Percentiles rank a stretch among this genome's conserved stretches.
phyloP scores from a whole-genome alignment of 2,113 vertebrate genomes.

The Pithys albifrons region DNA sequence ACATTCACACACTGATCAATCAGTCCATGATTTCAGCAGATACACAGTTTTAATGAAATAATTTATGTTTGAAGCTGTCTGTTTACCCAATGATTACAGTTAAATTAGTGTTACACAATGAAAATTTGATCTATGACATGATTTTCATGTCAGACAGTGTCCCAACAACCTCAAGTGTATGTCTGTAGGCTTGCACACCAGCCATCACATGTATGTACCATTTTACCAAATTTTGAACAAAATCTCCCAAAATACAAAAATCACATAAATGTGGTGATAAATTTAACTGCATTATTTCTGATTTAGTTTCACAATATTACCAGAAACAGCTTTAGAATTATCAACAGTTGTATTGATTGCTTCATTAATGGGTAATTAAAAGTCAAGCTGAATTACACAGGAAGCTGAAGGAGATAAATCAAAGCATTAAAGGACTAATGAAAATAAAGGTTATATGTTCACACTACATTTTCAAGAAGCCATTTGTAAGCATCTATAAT shows the following conservation, averaged over 20 bases:
- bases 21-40: not conserved
- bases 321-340: not conserved
- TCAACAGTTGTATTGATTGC: not conserved
- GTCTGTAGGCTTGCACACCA: not conserved
- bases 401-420: not conserved
- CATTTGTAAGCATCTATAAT: not conserved
- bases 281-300: not conserved
- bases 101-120: not conserved
- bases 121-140: not conserved
- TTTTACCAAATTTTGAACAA: not conserved
- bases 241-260: not conserved
- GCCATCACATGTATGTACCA: not conserved
- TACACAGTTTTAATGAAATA: not conserved
- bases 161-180: not conserved
- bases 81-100: not conserved
- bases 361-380: conserved; percentile 18
- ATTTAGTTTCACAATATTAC: not conserved
- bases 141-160: not conserved
- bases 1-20: not conserved
- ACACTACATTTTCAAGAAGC: not conserved
- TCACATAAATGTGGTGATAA: not conserved
- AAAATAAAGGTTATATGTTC: conserved; percentile 12
- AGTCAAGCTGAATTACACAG: not conserved
- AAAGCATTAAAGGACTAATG: conserved; percentile 2
- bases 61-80: not conserved